Percentiles rank a stretch among this genome's conserved stretches.
Conservation (phyloP, 1,140 invertebrate genomes). For the Arctopsyche grandis region DNA sequence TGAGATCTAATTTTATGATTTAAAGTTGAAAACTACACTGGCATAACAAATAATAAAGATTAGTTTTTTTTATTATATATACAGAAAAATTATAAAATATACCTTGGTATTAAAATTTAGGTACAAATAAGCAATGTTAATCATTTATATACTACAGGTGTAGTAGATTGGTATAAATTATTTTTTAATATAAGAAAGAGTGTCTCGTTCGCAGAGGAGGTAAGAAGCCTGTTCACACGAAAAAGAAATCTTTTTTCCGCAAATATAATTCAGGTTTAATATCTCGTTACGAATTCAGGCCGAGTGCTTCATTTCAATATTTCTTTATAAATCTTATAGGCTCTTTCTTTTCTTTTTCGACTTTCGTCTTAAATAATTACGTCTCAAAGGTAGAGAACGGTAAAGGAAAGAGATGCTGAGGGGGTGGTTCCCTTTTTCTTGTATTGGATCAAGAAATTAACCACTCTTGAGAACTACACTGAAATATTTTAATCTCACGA, state of each 20-base stretch:
- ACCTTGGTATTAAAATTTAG: too few relatives aligned
- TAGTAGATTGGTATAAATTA: too few relatives aligned
- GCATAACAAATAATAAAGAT: too few relatives aligned
- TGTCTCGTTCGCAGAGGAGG: too few relatives aligned
- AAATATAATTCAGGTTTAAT: conserved; percentile 29
- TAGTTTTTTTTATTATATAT: too few relatives aligned
- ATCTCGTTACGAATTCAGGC: conserved; percentile 22
- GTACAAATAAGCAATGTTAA: too few relatives aligned
- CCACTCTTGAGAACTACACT: neutral
- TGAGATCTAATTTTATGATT: too few relatives aligned
- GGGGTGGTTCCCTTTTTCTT: neutral
- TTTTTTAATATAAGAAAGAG: too few relatives aligned
- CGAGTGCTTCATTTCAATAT: conserved; percentile 28
- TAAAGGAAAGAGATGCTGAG: neutral
- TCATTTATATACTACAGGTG: too few relatives aligned
- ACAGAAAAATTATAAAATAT: too few relatives aligned
- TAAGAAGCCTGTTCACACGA: neutral
- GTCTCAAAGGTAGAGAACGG: conserved; percentile 10
- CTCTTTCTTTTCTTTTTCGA: conserved; percentile 1
- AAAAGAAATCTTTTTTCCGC: conserved; percentile 25
- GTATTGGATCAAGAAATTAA: conserved; percentile 5
- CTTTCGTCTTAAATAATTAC: conserved; percentile 6
- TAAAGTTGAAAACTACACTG: too few relatives aligned
- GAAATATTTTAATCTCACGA: neutral
- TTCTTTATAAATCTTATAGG: conserved; percentile 16